Conservation (phyloP, 1,140 invertebrate species). For the Camponotus vicinus region DNA sequence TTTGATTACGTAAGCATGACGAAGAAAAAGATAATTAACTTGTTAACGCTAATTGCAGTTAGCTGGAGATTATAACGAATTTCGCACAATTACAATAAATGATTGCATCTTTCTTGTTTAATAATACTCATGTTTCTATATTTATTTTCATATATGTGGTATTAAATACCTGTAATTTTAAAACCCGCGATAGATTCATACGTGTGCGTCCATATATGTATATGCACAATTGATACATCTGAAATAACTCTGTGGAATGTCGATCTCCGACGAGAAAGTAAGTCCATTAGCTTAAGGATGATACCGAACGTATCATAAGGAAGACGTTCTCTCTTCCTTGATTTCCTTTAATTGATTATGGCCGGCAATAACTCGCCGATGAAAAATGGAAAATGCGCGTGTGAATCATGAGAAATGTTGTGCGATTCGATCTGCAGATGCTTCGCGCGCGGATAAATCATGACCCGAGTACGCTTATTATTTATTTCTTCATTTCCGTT, state of each 20-base stretch:
- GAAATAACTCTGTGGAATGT: conserved; percentile 31
- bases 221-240: conserved; percentile 9
- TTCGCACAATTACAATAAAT: not conserved
- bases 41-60: not conserved
- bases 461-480: conserved; percentile 40
- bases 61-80: conserved; percentile 7
- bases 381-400: conserved; percentile 33
- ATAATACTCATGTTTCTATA: not conserved
- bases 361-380: conserved; percentile 10
- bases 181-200: conserved; percentile 15
- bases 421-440: conserved; percentile 31
- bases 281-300: conserved; percentile 19
- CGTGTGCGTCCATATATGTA: not conserved
- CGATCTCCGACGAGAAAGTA: conserved; percentile 2
- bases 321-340: conserved; percentile 49
- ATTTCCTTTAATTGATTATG: conserved; percentile 20
- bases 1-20: not conserved
- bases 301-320: conserved; percentile 41
- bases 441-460: conserved; percentile 42
- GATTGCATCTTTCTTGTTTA: not conserved
- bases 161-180: not conserved
- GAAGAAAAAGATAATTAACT: conserved; percentile 9
- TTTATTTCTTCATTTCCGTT: conserved; percentile 58
- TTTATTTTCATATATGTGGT: conserved; percentile 12
- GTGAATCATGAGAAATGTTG: conserved; percentile 44